phyloP scores from a whole-genome alignment of 2,888 invertebrate species.

The Lycophotia porphyrea region DNA sequence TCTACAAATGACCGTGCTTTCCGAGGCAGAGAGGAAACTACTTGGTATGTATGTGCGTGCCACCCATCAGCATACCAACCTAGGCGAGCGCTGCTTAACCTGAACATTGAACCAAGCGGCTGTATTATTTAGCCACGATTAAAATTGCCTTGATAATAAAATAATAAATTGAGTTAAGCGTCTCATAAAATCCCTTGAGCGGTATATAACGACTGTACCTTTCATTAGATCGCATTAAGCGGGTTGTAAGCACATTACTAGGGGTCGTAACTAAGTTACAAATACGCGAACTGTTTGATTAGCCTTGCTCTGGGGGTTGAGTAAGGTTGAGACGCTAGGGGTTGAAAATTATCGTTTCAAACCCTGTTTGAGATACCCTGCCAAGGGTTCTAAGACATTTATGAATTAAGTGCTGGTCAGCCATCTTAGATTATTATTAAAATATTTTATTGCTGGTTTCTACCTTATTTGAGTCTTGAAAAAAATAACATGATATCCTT shows the following conservation, averaged over 20 bases:
- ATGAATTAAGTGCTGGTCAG: conserved; percentile 13
- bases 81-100: too few relatives aligned
- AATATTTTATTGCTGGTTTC: not conserved
- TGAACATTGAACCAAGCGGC: too few relatives aligned
- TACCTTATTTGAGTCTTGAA: not conserved
- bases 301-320: conserved; percentile 4
- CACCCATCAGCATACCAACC: too few relatives aligned
- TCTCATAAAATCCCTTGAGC: conserved; percentile 15
- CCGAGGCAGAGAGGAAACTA: too few relatives aligned
- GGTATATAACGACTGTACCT: not conserved
- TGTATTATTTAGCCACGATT: too few relatives aligned
- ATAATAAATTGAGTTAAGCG: not conserved
- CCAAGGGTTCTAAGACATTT: conserved; percentile 7
- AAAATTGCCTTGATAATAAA: too few relatives aligned
- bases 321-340: conserved; percentile 8
- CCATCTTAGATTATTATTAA: not conserved
- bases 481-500: too few relatives aligned
- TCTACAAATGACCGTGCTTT: too few relatives aligned
- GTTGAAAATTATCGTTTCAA: conserved; percentile 11
- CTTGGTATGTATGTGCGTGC: too few relatives aligned
- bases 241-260: conserved; percentile 42
- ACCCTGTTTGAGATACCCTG: not conserved
- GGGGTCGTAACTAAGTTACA: conserved; percentile 45
- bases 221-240: conserved; percentile 42
- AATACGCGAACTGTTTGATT: conserved; percentile 52